phyloP scores from a whole-genome alignment of 2,888 invertebrate genomes.

The Cephus nigrinus region DNA sequence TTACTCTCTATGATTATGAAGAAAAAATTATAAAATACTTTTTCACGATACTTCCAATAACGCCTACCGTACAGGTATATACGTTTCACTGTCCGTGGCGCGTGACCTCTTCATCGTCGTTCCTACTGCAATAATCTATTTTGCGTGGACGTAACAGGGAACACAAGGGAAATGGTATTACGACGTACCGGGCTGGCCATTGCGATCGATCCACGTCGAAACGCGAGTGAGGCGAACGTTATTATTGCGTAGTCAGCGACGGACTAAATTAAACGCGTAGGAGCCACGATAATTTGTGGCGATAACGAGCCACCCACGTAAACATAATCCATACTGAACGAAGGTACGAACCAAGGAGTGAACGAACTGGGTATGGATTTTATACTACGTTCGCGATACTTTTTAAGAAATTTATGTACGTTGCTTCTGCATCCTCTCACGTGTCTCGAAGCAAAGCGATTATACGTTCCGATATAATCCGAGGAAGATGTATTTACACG shows the following conservation, averaged over 20 bases:
- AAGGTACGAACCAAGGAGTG: conserved; percentile 18
- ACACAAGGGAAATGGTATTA: not conserved
- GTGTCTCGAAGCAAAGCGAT: not conserved
- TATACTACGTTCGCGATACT: not conserved
- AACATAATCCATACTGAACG: conserved; percentile 23
- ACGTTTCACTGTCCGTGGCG: not conserved
- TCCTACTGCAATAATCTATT: not conserved
- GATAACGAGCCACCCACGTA: conserved; percentile 49
- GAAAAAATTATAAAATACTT: not conserved
- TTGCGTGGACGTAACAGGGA: not conserved
- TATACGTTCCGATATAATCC: conserved; percentile 13
- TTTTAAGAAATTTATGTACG: not conserved
- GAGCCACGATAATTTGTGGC: conserved; percentile 44
- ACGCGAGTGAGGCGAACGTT: conserved; percentile 19
- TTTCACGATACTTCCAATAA: not conserved
- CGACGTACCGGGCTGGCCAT: not conserved
- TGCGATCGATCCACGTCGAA: conserved; percentile 1
- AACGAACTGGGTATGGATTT: not conserved
- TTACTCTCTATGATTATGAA: not conserved
- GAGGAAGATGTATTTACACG: conserved; percentile 21
- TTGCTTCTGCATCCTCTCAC: not conserved
- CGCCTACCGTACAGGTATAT: not conserved
- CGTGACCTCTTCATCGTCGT: not conserved
- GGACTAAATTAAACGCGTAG: conserved; percentile 48
- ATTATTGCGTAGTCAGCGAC: conserved; percentile 38